These are phyloP conservation scores for Hydractinia symbiolongicarpus DNA, from an alignment of 30 jellyfish, hydroid and myxozoan genomes.

Conservation along the genomic window DNA sequence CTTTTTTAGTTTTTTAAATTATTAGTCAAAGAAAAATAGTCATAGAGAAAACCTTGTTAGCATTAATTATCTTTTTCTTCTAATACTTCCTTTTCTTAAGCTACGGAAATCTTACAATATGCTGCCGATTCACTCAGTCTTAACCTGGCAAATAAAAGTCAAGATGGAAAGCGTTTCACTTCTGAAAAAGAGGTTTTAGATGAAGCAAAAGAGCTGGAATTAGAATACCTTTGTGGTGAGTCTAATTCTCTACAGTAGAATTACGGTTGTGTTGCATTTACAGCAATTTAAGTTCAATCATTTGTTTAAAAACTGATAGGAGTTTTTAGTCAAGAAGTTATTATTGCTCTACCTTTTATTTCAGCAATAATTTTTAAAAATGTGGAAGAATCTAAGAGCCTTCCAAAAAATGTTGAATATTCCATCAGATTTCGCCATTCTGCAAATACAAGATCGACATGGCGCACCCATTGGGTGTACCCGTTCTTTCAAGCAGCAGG, in stretches of 20 bases:
- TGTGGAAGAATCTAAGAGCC: slow-evolving; percentile 21
- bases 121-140: slow-evolving; percentile 38
- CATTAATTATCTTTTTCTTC: too few species aligned
- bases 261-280: too few species aligned
- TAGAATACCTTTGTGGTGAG: slow-evolving; percentile 64
- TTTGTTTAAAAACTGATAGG: too few species aligned
- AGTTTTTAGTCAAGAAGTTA: too few species aligned
- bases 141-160: slow-evolving; percentile 30
- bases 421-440: slow-evolving; percentile 72
- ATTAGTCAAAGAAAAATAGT: too few species aligned
- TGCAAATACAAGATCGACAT: slow-evolving; percentile 33
- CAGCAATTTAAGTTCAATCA: too few species aligned
- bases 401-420: slow-evolving; percentile 76
- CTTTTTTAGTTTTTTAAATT: too few species aligned
- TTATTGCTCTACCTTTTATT: background rate
- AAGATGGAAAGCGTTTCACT: slow-evolving; percentile 36
- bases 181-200: slow-evolving; percentile 56
- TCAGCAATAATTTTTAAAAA: slow-evolving; percentile 72
- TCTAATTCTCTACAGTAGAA: background rate
- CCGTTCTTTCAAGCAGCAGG: slow-evolving; percentile 69
- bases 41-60: too few species aligned
- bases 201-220: slow-evolving; percentile 64
- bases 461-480: slow-evolving; percentile 68
- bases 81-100: slow-evolving; percentile 25
- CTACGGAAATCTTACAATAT: slow-evolving; percentile 31